phyloP scores from a whole-genome alignment of 1,140 invertebrate genomes.

The Lerema accius region DNA sequence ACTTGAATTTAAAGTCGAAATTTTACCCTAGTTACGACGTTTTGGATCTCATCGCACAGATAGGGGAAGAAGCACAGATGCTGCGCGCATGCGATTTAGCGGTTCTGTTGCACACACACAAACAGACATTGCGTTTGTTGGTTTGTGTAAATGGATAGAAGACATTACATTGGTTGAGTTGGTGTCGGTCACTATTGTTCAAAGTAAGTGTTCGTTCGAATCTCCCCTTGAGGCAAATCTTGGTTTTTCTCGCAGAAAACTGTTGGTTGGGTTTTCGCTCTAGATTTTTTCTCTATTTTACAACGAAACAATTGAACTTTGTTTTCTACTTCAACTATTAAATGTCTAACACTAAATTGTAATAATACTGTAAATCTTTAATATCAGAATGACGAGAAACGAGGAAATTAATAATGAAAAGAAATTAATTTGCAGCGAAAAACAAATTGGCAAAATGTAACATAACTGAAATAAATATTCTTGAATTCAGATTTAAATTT shows the following conservation, averaged over 20 bases:
- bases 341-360: no score
- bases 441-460: no score
- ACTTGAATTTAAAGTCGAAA: slow-evolving; percentile 15
- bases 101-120: slow-evolving; percentile 42
- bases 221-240: slow-evolving; percentile 47
- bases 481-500: no score
- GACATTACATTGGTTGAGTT: slow-evolving; percentile 67
- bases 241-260: slow-evolving; percentile 39
- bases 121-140: slow-evolving; percentile 37
- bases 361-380: no score
- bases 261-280: slow-evolving; percentile 6
- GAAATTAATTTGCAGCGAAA: no score
- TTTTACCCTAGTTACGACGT: slow-evolving; percentile 38
- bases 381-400: no score
- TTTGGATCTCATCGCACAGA: slow-evolving; percentile 43
- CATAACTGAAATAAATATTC: no score
- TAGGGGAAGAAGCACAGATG: slow-evolving; percentile 73
- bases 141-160: slow-evolving; percentile 51
- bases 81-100: slow-evolving; percentile 74
- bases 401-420: no score
- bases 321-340: no score
- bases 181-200: slow-evolving; percentile 65
- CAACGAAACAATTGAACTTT: no score
- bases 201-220: slow-evolving; percentile 48
- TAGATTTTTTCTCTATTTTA: no score